Conservation (phyloP, 2,888 invertebrate genomes). For the Aleiodes leptofemur region DNA sequence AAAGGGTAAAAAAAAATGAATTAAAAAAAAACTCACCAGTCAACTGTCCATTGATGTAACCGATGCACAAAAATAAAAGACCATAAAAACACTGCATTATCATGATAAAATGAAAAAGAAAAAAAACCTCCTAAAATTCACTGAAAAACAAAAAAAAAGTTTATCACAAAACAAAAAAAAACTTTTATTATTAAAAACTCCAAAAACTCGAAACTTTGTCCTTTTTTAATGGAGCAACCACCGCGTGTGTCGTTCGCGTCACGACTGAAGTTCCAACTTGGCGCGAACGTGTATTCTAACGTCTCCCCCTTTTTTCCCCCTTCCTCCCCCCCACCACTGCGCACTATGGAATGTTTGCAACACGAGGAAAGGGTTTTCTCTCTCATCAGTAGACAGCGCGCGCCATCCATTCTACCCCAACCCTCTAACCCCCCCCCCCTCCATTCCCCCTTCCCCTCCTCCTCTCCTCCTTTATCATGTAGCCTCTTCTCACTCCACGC, state of each 20-base stretch:
- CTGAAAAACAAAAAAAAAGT: no score
- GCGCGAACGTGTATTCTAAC: constrained; percentile 66
- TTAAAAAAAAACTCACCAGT: constrained; percentile 20
- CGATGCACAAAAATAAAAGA: constrained; percentile 12
- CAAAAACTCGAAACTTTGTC: not conserved
- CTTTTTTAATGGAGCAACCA: constrained; percentile 10
- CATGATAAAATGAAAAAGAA: not conserved
- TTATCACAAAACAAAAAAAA: not conserved
- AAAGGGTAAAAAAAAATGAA: not conserved
- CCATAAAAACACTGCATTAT: constrained; percentile 9
- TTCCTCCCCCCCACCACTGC: constrained; percentile 47
- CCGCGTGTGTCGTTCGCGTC: constrained; percentile 71
- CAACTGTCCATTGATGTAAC: constrained; percentile 17
- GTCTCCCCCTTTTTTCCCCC: constrained; percentile 41
- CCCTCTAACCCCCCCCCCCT: constrained; percentile 26
- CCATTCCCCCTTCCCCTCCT: constrained; percentile 37
- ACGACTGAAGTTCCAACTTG: constrained; percentile 70
- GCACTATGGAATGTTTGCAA: constrained; percentile 12
- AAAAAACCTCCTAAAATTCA: no score
- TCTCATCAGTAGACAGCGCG: constrained; percentile 52
- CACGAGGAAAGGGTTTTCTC: constrained; percentile 54
- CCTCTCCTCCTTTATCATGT: constrained; percentile 37
- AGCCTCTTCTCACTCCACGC: not conserved
- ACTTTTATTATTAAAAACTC: not conserved
- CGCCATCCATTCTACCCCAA: constrained; percentile 58